Conservation (phyloP, 2,797 vertebrate genomes). For the Phaenicophaeus curvirostris region DNA sequence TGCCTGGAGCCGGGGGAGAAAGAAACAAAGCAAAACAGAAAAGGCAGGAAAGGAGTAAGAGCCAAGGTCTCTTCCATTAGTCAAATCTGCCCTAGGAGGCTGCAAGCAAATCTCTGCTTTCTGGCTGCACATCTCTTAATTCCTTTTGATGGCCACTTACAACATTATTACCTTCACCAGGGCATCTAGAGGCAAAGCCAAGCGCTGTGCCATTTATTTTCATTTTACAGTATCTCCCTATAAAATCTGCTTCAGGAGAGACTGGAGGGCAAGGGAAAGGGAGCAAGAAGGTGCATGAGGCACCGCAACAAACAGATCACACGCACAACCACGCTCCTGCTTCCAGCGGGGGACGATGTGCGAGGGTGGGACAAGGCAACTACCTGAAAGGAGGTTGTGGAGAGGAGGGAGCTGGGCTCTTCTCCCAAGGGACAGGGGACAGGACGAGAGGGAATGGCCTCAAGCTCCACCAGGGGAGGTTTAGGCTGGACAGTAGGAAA, state of each 20-base stretch:
- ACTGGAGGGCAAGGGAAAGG: background rate
- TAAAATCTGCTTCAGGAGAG: conserved; percentile 29
- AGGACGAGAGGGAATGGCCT: too few species aligned
- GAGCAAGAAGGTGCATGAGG: background rate
- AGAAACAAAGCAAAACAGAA: background rate
- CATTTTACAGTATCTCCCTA: conserved; percentile 39
- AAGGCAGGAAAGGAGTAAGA: conserved; percentile 25
- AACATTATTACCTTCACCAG: conserved; percentile 69
- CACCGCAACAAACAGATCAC: background rate
- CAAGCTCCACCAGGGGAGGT: too few species aligned
- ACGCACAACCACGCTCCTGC: fast-evolving
- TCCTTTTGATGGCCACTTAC: conserved; percentile 74
- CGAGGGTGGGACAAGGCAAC: fast-evolving
- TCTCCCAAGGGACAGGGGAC: too few species aligned
- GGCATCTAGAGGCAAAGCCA: conserved; percentile 64
- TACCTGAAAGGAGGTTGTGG: too few species aligned
- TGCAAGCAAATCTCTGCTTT: conserved; percentile 68
- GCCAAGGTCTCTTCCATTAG: conserved; percentile 66
- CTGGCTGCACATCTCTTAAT: conserved; percentile 68
- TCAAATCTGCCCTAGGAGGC: conserved; percentile 61
- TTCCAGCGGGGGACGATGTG: fast-evolving
- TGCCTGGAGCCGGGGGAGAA: background rate
- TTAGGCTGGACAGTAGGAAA: too few species aligned
- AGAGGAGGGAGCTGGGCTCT: too few species aligned
- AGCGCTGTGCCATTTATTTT: conserved; percentile 48